phyloP scores from a whole-genome alignment of 2,797 vertebrate species.

The Oryzias dopingdopingensis region DNA sequence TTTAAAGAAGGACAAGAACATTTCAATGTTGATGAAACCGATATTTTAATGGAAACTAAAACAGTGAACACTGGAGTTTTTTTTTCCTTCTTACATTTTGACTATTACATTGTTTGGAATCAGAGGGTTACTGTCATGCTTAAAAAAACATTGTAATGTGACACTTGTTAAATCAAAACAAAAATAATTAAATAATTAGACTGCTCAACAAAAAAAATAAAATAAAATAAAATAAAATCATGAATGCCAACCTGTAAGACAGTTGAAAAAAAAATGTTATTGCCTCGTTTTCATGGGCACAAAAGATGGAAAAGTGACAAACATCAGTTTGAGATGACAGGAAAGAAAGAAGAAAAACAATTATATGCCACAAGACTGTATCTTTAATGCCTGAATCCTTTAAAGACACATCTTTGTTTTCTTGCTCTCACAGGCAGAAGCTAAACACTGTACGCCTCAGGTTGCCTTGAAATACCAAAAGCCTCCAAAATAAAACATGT shows the following conservation, averaged over 20 bases:
- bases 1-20: slow-evolving; percentile 19
- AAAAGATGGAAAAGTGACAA: slow-evolving; percentile 37
- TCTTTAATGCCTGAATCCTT: slow-evolving; percentile 31
- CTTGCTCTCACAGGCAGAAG: neutral
- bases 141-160: slow-evolving; percentile 60
- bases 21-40: slow-evolving; percentile 61
- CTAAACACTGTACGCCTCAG: slow-evolving; percentile 31
- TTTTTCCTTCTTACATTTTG: slow-evolving; percentile 47
- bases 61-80: slow-evolving; percentile 71
- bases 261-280: slow-evolving; percentile 52
- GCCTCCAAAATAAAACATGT: slow-evolving; percentile 31
- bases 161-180: slow-evolving; percentile 64
- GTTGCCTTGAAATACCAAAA: slow-evolving; percentile 19
- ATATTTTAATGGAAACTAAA: slow-evolving; percentile 81
- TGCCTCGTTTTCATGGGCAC: slow-evolving; percentile 48
- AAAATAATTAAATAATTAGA: slow-evolving; percentile 53
- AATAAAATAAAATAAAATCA: slow-evolving; percentile 11
- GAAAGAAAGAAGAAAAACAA: slow-evolving; percentile 25
- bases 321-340: slow-evolving; percentile 50
- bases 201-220: slow-evolving; percentile 42
- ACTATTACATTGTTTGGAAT: slow-evolving; percentile 75
- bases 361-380: slow-evolving; percentile 39
- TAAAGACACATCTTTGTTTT: slow-evolving; percentile 27
- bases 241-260: slow-evolving; percentile 68
- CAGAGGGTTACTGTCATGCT: slow-evolving; percentile 73